Conservation (phyloP, 2,113 vertebrate species). For the Erinaceus europaeus region DNA sequence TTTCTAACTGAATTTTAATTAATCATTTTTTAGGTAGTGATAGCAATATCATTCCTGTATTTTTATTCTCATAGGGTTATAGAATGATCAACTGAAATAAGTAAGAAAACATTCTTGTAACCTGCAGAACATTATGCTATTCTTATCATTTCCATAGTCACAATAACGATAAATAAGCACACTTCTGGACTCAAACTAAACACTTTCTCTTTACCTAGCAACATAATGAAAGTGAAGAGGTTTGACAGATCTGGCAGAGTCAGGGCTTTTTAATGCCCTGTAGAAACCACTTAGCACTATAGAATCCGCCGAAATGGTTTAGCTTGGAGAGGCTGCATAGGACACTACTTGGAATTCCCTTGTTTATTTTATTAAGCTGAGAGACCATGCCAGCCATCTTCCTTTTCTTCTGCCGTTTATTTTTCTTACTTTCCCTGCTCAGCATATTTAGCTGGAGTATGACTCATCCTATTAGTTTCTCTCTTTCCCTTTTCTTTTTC, state of each 20-base stretch:
- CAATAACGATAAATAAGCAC: background rate
- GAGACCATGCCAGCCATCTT: background rate
- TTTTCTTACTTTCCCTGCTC: background rate
- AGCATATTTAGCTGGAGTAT: background rate
- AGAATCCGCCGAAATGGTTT: slow-evolving; percentile 5
- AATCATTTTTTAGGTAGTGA: background rate
- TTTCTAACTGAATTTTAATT: background rate
- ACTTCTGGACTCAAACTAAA: background rate
- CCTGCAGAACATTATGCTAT: background rate
- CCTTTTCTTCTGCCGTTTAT: background rate
- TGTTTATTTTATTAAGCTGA: background rate
- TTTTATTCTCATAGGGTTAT: background rate
- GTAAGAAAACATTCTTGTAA: background rate
- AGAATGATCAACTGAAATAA: background rate
- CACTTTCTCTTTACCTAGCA: background rate
- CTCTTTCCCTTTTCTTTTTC: too few species aligned
- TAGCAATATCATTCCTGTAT: background rate
- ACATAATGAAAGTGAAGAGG: background rate
- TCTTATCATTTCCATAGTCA: background rate
- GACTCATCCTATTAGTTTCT: too few species aligned
- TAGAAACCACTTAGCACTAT: slow-evolving; percentile 11
- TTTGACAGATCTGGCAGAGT: background rate
- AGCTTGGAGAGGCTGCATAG: background rate
- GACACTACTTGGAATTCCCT: background rate
- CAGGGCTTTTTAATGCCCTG: background rate